Percentiles rank a stretch among this genome's conserved stretches.
Conservation (phyloP, 2,888 invertebrate genomes). For the Cataglyphis altisquamis region DNA sequence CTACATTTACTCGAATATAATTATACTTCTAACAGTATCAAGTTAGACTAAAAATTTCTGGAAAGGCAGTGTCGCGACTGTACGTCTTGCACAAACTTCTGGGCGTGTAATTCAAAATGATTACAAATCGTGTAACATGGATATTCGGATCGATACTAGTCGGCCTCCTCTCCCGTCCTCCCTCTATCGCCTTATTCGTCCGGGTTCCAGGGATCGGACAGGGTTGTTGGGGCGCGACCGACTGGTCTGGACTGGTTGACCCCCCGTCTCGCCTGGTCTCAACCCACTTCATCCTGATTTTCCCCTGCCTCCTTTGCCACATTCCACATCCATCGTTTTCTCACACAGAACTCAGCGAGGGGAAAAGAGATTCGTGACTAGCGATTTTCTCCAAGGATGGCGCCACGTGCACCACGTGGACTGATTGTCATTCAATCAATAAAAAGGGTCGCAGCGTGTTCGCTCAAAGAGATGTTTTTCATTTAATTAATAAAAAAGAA, state of each 20-base stretch:
- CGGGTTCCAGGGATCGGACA: slow-evolving; percentile 73
- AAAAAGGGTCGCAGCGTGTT: slow-evolving; percentile 28
- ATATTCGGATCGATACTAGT: slow-evolving; percentile 82
- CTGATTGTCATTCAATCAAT: slow-evolving; percentile 69
- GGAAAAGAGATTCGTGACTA: slow-evolving; percentile 69
- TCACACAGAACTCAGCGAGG: slow-evolving; percentile 45
- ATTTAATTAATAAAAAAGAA: neutral
- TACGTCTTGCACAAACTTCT: slow-evolving; percentile 60
- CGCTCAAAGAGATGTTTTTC: neutral
- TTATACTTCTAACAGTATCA: neutral
- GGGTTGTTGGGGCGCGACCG: slow-evolving; percentile 77
- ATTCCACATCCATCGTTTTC: slow-evolving; percentile 63
- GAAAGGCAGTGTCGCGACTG: neutral
- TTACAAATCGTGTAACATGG: slow-evolving; percentile 82
- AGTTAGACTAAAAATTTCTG: slow-evolving; percentile 9
- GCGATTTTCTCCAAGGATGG: slow-evolving; percentile 81
- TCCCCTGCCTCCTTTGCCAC: slow-evolving; percentile 58
- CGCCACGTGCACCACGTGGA: slow-evolving; percentile 78
- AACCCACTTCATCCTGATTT: slow-evolving; percentile 66
- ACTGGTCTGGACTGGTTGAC: slow-evolving; percentile 78
- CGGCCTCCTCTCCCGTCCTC: slow-evolving; percentile 71
- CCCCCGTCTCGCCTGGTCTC: slow-evolving; percentile 76
- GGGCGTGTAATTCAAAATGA: slow-evolving; percentile 56
- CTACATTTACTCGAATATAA: neutral
- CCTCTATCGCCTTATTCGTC: slow-evolving; percentile 69